phyloP scores from a whole-genome alignment of 2,113 vertebrate species.

The Scatophagus argus region DNA sequence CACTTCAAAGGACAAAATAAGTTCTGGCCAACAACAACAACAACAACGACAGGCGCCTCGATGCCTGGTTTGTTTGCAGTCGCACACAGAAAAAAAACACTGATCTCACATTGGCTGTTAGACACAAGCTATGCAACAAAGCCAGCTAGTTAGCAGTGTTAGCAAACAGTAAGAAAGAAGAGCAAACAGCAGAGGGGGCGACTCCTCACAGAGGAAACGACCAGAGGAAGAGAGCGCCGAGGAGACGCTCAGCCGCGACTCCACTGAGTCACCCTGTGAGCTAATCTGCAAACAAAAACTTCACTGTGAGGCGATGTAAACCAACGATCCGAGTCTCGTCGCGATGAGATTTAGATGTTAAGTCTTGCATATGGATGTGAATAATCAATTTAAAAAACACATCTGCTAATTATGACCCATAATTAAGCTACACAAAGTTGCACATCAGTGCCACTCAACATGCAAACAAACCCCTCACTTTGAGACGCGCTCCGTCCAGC shows the following conservation, averaged over 20 bases:
- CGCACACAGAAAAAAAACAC: slow-evolving; percentile 5
- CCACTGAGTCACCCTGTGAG: slow-evolving; percentile 14
- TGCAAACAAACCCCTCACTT: slow-evolving; percentile 30
- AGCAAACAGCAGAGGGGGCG: slow-evolving; percentile 7
- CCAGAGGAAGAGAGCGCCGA: slow-evolving; percentile 13
- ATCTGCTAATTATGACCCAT: slow-evolving; percentile 20
- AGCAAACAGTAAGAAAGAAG: slow-evolving; percentile 10
- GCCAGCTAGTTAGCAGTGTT: slow-evolving; percentile 35
- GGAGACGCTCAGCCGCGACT: not conserved
- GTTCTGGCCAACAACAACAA: not conserved
- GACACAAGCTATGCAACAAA: not conserved
- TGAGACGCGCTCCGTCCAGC: too few species aligned
- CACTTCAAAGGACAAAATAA: not conserved
- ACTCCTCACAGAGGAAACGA: slow-evolving; percentile 13
- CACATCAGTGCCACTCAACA: slow-evolving; percentile 32
- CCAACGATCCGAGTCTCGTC: slow-evolving; percentile 15
- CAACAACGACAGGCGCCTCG: not conserved
- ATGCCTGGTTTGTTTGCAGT: not conserved
- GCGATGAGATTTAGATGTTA: slow-evolving; percentile 1
- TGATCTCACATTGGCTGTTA: not conserved
- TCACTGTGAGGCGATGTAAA: slow-evolving; percentile 8
- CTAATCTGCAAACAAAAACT: slow-evolving; percentile 6
- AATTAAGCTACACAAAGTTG: slow-evolving; percentile 52
- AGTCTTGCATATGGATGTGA: slow-evolving; percentile 48
- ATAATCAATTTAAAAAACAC: slow-evolving; percentile 21